A percentile compares a stretch with the other conserved stretches of the same genome.
These are phyloP conservation scores for Eristalis pertinax DNA, from an alignment of 2,888 invertebrate species.

Conservation along the genomic window DNA sequence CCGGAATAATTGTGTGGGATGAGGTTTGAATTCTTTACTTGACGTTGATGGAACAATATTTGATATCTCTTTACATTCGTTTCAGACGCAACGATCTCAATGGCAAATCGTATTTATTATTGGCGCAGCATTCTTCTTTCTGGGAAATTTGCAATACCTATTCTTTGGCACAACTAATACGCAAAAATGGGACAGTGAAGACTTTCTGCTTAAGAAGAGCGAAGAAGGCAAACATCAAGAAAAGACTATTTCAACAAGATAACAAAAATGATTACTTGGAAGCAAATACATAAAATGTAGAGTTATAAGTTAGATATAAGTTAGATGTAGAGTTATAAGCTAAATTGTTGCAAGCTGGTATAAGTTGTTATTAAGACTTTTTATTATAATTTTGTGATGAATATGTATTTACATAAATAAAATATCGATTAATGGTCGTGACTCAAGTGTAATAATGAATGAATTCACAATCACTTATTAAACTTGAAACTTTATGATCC, in stretches of 20 bases:
- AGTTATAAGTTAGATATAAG: neutral
- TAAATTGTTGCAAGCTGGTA: neutral
- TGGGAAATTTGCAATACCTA: slow-evolving; percentile 86
- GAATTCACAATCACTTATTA: too few relatives aligned
- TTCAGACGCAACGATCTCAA: slow-evolving; percentile 83
- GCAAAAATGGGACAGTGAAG: slow-evolving; percentile 87
- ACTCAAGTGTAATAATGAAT: too few relatives aligned
- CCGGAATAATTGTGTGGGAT: slow-evolving; percentile 82
- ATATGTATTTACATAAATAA: neutral
- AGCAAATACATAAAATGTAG: too few relatives aligned
- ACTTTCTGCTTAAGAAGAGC: slow-evolving; percentile 74
- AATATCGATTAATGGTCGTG: neutral
- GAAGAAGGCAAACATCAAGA: neutral
- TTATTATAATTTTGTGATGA: neutral
- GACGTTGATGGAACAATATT: neutral
- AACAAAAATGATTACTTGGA: neutral
- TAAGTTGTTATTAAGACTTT: neutral
- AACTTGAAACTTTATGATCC: too few relatives aligned
- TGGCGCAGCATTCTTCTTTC: slow-evolving; percentile 85
- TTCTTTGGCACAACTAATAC: slow-evolving; percentile 85
- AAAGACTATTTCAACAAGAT: neutral
- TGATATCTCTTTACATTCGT: slow-evolving; percentile 67
- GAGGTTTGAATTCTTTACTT: slow-evolving; percentile 42
- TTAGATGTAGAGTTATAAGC: too few relatives aligned
- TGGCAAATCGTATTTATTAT: slow-evolving; percentile 87